Percentiles rank a stretch among this genome's conserved stretches.
These are phyloP conservation scores for Hyperopisus bebe DNA, from an alignment of 2,113 vertebrate genomes.

Conservation along the genomic window DNA sequence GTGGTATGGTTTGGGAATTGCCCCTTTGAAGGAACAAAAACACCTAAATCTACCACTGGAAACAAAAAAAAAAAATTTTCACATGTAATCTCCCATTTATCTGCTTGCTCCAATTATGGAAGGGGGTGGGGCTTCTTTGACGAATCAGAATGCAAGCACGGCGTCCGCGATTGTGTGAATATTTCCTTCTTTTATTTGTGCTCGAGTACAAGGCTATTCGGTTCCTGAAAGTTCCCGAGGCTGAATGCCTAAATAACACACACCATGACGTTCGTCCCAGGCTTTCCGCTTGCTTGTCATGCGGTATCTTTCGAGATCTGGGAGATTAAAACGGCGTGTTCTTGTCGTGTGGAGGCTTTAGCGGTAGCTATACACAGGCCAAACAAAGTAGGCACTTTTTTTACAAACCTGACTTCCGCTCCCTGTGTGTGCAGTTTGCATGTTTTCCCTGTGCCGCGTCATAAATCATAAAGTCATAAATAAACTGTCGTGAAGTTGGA, in stretches of 20 bases:
- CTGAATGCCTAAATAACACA: background rate
- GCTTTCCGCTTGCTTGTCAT: background rate
- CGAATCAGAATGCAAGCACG: background rate
- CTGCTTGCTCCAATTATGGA: background rate
- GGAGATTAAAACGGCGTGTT: background rate
- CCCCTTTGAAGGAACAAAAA: background rate
- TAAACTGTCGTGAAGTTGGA: background rate
- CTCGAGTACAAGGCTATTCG: background rate
- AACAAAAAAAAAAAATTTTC: background rate
- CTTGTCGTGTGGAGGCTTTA: background rate
- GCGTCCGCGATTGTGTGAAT: background rate
- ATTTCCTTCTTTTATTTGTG: background rate
- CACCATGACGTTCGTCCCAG: background rate
- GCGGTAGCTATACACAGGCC: background rate
- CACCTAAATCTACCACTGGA: background rate
- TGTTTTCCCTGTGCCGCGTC: background rate
- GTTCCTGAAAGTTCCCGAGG: background rate
- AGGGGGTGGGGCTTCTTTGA: background rate
- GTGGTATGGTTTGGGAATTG: background rate
- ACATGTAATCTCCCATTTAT: background rate
- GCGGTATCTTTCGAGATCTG: background rate
- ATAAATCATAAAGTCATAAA: background rate
- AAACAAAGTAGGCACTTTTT: background rate
- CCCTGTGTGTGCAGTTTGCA: background rate
- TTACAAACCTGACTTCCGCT: background rate